Base-by-base conservation (phyloP, 2,888 invertebrate species). In the Steromphala cineraria region DNA sequence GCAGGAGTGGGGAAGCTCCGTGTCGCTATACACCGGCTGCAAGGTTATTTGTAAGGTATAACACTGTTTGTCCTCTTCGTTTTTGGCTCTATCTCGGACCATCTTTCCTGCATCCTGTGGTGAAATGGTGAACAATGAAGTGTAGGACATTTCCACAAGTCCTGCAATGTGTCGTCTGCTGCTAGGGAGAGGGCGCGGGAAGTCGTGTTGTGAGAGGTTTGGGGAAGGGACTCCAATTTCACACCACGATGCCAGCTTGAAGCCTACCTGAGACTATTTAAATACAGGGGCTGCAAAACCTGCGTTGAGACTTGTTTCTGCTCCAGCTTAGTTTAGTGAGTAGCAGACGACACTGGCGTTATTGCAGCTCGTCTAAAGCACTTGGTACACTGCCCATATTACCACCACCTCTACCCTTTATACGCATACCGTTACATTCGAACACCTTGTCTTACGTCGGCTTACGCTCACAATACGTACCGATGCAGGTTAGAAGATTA, bases 41-140 rank as follows among this genome's bases (percentile, higher is more conserved):
- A 91, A 87, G n/a, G 86, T 88, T 1, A 92, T 80, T 53, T 90
- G 90, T 3, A 92, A 80, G n/a, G 91, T 79, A 86, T 85, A 91
- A 76, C 92, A 91, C 28, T 83, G 83, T 31, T 86, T 84, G 53
- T 90, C 89, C 77, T 90, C 89, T 8, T 83, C 84, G 10, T 71
- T 36, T 28, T 84, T 82, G 2, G 85, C 86, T 8, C 82, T 46
- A 67, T 85, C 85, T 4, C 84, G 82, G 36, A 91, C 91, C 19
- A 90, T 40, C 56, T 85, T 82, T 0, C 85, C 86, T 2, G 90
- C 91, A 46, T 91, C 88, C 21, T 85, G 84, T 0, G 90, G 86
- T 40, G 85, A 89, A 21, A 91, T 87, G 15, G 88, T 90, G 78
- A 91, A 91, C 53, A 88, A 85, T 4, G 90, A 90, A 4, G 84